These are phyloP conservation scores for Egretta garzetta DNA, from an alignment of 2,113 vertebrate genomes.

Conservation along the genomic window DNA sequence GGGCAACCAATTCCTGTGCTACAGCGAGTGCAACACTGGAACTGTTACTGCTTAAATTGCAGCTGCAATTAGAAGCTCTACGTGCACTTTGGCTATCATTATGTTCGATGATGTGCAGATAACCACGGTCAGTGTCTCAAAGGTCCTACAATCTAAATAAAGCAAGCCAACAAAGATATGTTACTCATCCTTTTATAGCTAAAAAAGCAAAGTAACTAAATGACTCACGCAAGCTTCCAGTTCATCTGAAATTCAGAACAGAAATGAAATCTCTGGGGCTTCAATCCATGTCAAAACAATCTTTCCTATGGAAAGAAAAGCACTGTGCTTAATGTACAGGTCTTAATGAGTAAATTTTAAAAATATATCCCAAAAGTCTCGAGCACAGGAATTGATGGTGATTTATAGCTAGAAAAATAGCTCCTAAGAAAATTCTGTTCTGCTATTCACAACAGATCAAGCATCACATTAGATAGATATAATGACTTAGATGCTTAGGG, in stretches of 20 bases:
- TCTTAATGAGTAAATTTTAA: background rate
- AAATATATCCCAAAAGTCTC: background rate
- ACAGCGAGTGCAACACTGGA: background rate
- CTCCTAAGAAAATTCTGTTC: background rate
- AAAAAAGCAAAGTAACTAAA: background rate
- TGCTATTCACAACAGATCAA: background rate
- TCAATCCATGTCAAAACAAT: background rate
- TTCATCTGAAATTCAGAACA: background rate
- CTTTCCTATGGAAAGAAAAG: background rate
- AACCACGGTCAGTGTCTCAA: slow-evolving; percentile 1
- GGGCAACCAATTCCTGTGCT: background rate
- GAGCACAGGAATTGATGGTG: background rate
- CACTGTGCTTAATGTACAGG: background rate
- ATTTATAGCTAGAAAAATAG: background rate
- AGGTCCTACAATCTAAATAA: background rate
- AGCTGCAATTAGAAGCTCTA: background rate
- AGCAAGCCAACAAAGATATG: background rate
- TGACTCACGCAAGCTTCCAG: background rate
- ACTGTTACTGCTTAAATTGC: background rate
- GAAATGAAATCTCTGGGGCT: background rate
- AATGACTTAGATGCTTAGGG: background rate
- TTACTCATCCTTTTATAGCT: slow-evolving; percentile 29
- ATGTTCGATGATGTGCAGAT: background rate
- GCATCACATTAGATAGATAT: background rate
- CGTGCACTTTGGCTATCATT: background rate